Conservation (phyloP, 2,797 vertebrate genomes). For the Odontamblyopus rebecca region DNA sequence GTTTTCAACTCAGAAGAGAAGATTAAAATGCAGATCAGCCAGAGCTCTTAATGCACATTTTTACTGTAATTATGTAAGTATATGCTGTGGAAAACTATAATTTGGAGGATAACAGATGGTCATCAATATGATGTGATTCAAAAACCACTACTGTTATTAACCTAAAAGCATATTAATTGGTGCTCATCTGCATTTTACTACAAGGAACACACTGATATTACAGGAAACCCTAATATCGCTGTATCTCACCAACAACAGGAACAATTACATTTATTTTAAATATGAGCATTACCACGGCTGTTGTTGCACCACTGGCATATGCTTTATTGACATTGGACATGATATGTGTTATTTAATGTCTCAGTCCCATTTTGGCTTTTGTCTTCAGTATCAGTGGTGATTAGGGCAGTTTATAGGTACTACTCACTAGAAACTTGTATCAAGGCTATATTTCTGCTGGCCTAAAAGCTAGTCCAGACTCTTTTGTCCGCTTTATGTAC, state of each 20-base stretch:
- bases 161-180: conserved; percentile 50
- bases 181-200: conserved; percentile 41
- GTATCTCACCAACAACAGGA: not conserved
- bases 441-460: not conserved
- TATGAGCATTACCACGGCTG: too few species aligned
- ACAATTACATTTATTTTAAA: not conserved
- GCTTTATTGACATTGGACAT: too few species aligned
- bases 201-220: not conserved
- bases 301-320: too few species aligned
- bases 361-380: not conserved
- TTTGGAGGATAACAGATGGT: conserved; percentile 66
- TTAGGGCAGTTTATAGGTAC: not conserved
- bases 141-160: conserved; percentile 55
- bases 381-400: not conserved
- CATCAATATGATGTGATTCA: conserved; percentile 60
- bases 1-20: conserved; percentile 15
- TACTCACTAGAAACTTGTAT: not conserved
- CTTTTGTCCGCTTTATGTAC: not conserved
- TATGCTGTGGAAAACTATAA: conserved; percentile 20
- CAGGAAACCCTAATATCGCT: not conserved
- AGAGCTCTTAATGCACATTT: not conserved
- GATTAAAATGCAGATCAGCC: not conserved
- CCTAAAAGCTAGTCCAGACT: not conserved
- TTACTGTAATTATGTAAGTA: not conserved
- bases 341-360: not conserved